Base-by-base conservation (phyloP, 2,113 vertebrate species). In the Tragulus kanchil region DNA sequence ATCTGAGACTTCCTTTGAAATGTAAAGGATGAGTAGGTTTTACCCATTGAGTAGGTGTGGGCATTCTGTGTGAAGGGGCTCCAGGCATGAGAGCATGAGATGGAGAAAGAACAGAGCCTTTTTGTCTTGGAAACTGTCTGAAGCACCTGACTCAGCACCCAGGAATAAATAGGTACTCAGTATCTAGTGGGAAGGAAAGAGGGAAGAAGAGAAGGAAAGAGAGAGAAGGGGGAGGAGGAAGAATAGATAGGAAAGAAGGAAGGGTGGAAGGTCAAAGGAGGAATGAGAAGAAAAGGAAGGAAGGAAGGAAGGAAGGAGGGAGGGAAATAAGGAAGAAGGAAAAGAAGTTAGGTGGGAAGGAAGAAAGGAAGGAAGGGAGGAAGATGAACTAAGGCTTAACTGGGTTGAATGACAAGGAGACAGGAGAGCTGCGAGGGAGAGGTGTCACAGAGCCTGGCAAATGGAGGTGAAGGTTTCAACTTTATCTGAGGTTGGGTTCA, bases 201-300 rank as follows among this genome's bases (percentile, higher is more conserved):
- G 2, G 1, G 15, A 45, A 10, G 28, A 15, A 31, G 12, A 15
- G 31, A 25, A 36, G 1, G 15, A 25, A 16, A 8, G 31, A 25
- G 21, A 12, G 21, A 3, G 17, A 2, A 13, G 10, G 6, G 19
- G 10, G 3, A 3, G 23, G 23, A 8, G 4, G 3, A 56, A 36
- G 26, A 9, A 50, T 14, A 48, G 52, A 31, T 3, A 12, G 36
- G 28, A 92, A 95, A 94, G 95, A 58, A 75, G 95, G 89, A 84
- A 61, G 1, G 79, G 94, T 97, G 96, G 69, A 15, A 84, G 65
- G 95, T 25, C 36, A 85, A 62, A 75, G 93, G 87, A 85, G 75
- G 10, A 71, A 92, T 15, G 25, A 77, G 25, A 6, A 3, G 45
- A 50, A 3, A 8, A 13, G 13, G 23, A 1, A 6, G 4, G 6